These are phyloP conservation scores for Atta colombica DNA, from an alignment of 1,140 invertebrate genomes.

Conservation along the genomic window DNA sequence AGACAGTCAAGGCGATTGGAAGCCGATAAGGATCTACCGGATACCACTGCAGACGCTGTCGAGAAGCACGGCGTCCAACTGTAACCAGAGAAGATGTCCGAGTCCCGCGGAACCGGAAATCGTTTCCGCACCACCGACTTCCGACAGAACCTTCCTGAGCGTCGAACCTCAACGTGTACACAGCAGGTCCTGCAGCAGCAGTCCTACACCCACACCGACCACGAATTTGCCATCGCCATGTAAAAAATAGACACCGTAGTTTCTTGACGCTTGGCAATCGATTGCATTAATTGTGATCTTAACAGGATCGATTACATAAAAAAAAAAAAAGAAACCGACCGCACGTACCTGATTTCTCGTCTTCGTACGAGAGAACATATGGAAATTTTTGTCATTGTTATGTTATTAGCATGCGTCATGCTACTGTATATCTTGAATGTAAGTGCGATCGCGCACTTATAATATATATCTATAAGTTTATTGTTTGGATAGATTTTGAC, in stretches of 20 bases:
- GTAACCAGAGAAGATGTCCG: constrained; percentile 76
- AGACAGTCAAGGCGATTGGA: constrained; percentile 79
- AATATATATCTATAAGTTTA: constrained; percentile 1
- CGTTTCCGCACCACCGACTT: constrained; percentile 71
- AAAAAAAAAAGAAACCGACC: constrained; percentile 13
- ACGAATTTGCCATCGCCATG: constrained; percentile 57
- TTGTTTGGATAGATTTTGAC: constrained; percentile 32
- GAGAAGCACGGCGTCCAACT: constrained; percentile 71
- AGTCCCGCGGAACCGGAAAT: constrained; percentile 79
- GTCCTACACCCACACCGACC: constrained; percentile 83
- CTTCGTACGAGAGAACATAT: background rate
- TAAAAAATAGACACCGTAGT: constrained; percentile 65
- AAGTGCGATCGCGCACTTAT: constrained; percentile 31
- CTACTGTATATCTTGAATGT: constrained; percentile 24
- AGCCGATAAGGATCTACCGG: constrained; percentile 87
- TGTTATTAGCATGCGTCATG: constrained; percentile 14
- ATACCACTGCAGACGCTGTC: constrained; percentile 86
- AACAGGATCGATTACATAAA: constrained; percentile 8
- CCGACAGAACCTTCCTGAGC: constrained; percentile 78
- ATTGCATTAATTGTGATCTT: constrained; percentile 9
- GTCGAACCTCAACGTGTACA: constrained; percentile 82
- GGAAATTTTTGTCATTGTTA: constrained; percentile 54
- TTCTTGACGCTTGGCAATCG: constrained; percentile 3
- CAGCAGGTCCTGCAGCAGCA: constrained; percentile 86
- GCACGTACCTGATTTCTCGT: constrained; percentile 56